Base-by-base conservation (phyloP, 2,113 vertebrate species). In the Penelope pileata region DNA sequence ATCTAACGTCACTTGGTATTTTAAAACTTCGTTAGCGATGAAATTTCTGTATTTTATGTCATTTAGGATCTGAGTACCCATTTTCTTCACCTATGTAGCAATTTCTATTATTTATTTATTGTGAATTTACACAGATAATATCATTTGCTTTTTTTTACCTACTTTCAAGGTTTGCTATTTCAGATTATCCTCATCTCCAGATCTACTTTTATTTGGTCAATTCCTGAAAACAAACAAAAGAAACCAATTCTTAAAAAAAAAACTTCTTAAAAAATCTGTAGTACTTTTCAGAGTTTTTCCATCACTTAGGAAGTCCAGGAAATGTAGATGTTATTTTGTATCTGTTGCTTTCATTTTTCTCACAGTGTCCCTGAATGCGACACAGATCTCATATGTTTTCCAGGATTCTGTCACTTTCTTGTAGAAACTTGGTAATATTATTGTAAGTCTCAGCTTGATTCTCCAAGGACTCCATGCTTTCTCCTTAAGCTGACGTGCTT, bases 401-500 rank as follows among this genome's bases (percentile, higher is more conserved):
- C 90, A 87, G 78, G 58, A 51, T 87, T 76, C 82, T 91, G 0
- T 78, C 29, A 47, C 72, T 93, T 91, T 88, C 90, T 79, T 85
- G 40, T 48, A 48, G 82, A 73, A 85, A 87, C 62, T 85, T 76
- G 51, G 70, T 66, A 53, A 78, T 81, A 76, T 2, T 93, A 56
- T 87, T 73, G 73, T 75, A 95, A 88, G 88, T 36, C 75, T 95
- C 15, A 66, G 53, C 13, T 63, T 76, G 27, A 80, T 85, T 93
- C 88, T 96, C 88, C 51, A 32, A 91, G 85, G 96, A 94, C 66
- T 27, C 62, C 34, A 26, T 66, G 48, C 48, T 62, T 85, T 79
- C 82, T 95, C 82, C 91, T 85, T 30, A 75, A 72, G 82, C 78
- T 89, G 77, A 42, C 2, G 13, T 92, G 83, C 96, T 96, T 96